These are phyloP conservation scores for Myopa testacea DNA, from an alignment of 2,888 invertebrate genomes.

Conservation along the genomic window DNA sequence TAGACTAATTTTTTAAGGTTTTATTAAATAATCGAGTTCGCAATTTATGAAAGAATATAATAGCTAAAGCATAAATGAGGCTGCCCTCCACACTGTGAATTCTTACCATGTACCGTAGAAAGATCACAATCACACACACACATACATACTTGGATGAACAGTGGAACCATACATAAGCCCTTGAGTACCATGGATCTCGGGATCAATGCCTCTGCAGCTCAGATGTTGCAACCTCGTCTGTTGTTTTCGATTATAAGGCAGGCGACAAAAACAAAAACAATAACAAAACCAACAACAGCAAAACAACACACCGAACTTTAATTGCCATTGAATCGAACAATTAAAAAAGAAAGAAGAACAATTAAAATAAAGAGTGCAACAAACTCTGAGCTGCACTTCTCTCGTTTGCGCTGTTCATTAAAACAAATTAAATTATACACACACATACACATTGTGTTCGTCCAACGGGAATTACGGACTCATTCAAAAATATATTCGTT, in stretches of 20 bases:
- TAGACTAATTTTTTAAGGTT: too few relatives aligned
- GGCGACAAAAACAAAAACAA: not conserved
- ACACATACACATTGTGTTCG: not conserved
- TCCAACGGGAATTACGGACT: not conserved
- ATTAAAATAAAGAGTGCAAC: constrained; percentile 13
- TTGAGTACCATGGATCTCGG: constrained; percentile 22
- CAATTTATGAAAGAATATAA: too few relatives aligned
- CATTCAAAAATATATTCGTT: constrained; percentile 31
- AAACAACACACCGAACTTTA: constrained; percentile 14
- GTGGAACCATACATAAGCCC: not conserved
- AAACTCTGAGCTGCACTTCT: constrained; percentile 6
- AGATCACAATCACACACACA: not conserved
- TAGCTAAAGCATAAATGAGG: too few relatives aligned
- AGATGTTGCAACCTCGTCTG: constrained; percentile 12
- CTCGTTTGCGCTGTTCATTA: constrained; percentile 20
- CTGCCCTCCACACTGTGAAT: too few relatives aligned
- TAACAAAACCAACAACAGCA: constrained; percentile 11
- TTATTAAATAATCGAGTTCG: too few relatives aligned
- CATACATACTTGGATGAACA: not conserved
- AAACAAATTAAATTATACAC: constrained; percentile 32
- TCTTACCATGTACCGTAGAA: too few relatives aligned
- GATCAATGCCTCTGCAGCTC: not conserved
- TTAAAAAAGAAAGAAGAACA: not conserved
- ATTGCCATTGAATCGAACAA: constrained; percentile 1
- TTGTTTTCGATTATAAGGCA: too few relatives aligned